These are phyloP conservation scores for Eulemur rufifrons DNA, from an alignment of 2,113 vertebrate species.

Conservation along the genomic window DNA sequence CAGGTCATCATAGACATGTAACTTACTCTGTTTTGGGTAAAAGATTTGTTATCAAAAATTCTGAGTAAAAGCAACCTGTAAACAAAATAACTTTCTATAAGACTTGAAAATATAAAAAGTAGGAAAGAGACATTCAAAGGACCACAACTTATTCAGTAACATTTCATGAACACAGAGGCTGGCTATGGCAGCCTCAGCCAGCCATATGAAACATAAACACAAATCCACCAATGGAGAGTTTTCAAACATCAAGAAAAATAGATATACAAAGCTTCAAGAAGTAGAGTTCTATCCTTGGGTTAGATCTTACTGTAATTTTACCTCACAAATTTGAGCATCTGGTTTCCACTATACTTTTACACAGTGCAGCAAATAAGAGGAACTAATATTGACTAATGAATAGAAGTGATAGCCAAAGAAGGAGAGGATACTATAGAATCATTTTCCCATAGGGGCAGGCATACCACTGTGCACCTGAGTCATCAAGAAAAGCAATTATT, in stretches of 20 bases:
- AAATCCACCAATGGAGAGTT: background rate
- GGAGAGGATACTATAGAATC: background rate
- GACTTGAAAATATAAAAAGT: slow-evolving; percentile 3
- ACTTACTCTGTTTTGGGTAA: background rate
- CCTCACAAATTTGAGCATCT: background rate
- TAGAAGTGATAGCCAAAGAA: background rate
- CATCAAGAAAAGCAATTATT: background rate
- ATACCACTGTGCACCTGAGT: background rate
- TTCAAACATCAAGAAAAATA: background rate
- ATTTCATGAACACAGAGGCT: background rate
- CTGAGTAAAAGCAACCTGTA: background rate
- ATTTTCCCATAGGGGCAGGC: background rate
- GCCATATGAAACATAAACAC: background rate
- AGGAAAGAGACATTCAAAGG: background rate
- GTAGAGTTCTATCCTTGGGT: background rate
- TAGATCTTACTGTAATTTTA: background rate
- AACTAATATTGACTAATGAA: background rate
- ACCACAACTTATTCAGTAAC: background rate
- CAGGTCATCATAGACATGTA: background rate
- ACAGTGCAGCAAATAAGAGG: background rate
- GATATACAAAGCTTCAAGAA: background rate
- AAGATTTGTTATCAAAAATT: slow-evolving; percentile 21
- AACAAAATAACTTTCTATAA: slow-evolving; percentile 6
- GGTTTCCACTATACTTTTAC: background rate
- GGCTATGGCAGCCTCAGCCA: background rate